Evolutionary conservation across 2,888 invertebrate genomes (phyloP), one percentile per base, ranked within the genome.

Genomic region (Brenthis ino): DNA sequence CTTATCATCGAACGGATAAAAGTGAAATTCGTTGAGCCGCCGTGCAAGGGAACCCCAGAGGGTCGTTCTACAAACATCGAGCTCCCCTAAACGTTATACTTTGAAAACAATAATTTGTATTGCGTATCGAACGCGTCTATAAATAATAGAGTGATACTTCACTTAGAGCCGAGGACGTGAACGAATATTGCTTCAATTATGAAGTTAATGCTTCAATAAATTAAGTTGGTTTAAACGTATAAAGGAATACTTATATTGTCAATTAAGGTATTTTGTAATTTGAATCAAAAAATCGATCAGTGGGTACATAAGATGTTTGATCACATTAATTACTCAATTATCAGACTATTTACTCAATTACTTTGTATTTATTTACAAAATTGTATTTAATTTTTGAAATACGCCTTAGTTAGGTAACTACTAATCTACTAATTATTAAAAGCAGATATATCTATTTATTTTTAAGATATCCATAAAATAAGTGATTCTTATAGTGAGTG

Each of bases 31-130:
- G 84, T 74, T 71, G 74, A 77, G 80, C 79, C 64, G 65, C 64
- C 67, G 58, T 72, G 75, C 75, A 76, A 73, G 77, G 84, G 82
- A 82, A 78, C 81, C 84, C 86, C 86, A 72, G 84, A 89, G 93
- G 93, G 93, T 90, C 88, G 88, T 84, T 90, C 82, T 80, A 85
- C 90, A 92, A 93, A 93, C 93, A 92, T 84, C 84, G 84, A 80
- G 85, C 86, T 88, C 91, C 93, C 93, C 91, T 91, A 91, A 92
- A 91, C 91, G 91, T 91, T 92, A 93, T 93, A 93, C 93, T 93
- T 93, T 92, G 93, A 93, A 92, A 93, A 93, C 92, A 93, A 93
- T 92, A 92, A 93, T 93, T 93, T 92, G 92, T 93, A 92, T 93
- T 92, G 91, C 93, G 93, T 93, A 93, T 92, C 92, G 93, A 92